Base-by-base conservation (phyloP, 2,113 vertebrate species). In the Morone chrysops region DNA sequence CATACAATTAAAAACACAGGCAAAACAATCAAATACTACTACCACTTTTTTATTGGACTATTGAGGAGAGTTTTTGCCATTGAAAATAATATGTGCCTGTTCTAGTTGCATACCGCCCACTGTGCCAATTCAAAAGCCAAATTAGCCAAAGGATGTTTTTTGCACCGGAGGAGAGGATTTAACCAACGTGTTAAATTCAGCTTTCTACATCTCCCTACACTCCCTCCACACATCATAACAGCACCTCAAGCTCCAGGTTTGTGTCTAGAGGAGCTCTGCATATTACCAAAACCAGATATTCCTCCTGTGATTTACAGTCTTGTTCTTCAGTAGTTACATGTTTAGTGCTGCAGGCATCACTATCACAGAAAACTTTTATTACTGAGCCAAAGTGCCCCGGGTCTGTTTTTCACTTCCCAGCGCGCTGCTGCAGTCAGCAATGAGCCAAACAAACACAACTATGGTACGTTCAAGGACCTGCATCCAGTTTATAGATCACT, bases 401-500 rank as follows among this genome's bases (percentile, higher is more conserved):
- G 70, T 73, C 45, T 83, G 79, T 76, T 81, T 73, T 69, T 40
- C 40, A 45, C 65, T 54, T 63, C 69, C 22, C 63, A 7, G 22
- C 9, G 31, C 12, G 25, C 78, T 20, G 77, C 57, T 66, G 56
- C 61, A 53, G 53, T 80, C 78, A 22, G 51, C 70, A 73, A 63
- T 69, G 51, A 53, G 41, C 65, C 67, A 84, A 53, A 81, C 43
- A 82, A 54, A 67, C 22, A 53, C 25, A 54, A 4, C 20, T 16
- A 70, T 6, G 68, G 40, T 80, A 57, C 62, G 43, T 54, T 80
- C 60, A 60, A 60, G 38, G 67, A 57, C 43, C 76, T 62, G 36
- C 66, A 71, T 83, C 74, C 72, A 86, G 78, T 50, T 86, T 74
- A 66, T 31, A 48, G 56, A 76, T 53, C 1, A 0, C 62, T 75